phyloP scores from a whole-genome alignment of 2,113 vertebrate species.

The Echinops telfairi region DNA sequence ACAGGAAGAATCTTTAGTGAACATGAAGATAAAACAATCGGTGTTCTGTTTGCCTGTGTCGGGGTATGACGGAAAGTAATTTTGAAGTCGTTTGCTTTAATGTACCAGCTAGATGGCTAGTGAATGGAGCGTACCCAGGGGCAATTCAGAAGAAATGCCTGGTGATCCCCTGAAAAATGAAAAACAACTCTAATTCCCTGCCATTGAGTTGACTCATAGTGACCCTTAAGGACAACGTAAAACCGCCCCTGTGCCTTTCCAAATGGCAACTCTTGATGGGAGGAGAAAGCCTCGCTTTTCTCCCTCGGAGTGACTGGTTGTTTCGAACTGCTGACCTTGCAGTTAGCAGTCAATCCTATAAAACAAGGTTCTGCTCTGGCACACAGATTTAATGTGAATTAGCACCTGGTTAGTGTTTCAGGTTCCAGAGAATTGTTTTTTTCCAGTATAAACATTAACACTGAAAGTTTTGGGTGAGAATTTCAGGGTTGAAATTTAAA shows the following conservation, averaged over 20 bases:
- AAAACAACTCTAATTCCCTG: background rate
- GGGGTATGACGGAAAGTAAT: background rate
- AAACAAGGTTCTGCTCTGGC: background rate
- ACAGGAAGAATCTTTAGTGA: background rate
- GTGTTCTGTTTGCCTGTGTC: background rate
- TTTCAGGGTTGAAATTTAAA: constrained; percentile 14
- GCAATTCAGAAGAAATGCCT: background rate
- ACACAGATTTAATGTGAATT: background rate
- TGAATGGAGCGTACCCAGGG: background rate
- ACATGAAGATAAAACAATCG: background rate
- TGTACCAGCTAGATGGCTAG: too few relatives aligned
- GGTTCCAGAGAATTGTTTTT: background rate
- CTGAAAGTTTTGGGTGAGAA: background rate
- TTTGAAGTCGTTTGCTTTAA: background rate
- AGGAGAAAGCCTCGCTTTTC: too few relatives aligned
- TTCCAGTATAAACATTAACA: background rate
- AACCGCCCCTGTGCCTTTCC: too few relatives aligned
- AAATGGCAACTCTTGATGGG: too few relatives aligned
- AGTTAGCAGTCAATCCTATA: background rate
- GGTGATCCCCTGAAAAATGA: background rate
- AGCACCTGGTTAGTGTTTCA: background rate
- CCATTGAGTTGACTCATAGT: background rate
- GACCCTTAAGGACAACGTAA: too few relatives aligned
- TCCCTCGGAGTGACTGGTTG: too few relatives aligned
- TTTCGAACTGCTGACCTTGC: too few relatives aligned